phyloP scores from a whole-genome alignment of 2,797 vertebrate genomes.

The Toxotes lorentzi region DNA sequence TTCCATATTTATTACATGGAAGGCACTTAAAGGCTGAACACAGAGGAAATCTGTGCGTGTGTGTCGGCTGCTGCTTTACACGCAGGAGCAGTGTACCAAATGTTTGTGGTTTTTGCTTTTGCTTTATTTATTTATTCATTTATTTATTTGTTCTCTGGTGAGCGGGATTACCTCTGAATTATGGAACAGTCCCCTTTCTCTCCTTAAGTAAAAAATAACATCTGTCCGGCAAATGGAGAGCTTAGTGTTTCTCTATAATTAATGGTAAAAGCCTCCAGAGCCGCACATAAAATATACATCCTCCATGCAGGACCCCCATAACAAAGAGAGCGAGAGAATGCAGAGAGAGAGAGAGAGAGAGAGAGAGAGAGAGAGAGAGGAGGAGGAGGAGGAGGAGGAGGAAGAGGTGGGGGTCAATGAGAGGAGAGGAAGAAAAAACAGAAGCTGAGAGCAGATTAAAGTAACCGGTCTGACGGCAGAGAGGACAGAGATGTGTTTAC shows the following conservation, averaged over 20 bases:
- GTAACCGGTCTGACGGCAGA: neutral
- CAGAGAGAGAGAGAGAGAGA: neutral
- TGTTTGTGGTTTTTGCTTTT: slow-evolving; percentile 78
- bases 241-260: slow-evolving; percentile 89
- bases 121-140: slow-evolving; percentile 85
- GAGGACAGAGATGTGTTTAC: neutral
- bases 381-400: slow-evolving; percentile 12
- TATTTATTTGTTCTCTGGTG: slow-evolving; percentile 82
- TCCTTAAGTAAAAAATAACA: slow-evolving; percentile 88
- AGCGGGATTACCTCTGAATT: slow-evolving; percentile 85
- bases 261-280: slow-evolving; percentile 89
- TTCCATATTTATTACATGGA: slow-evolving; percentile 77
- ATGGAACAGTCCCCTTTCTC: slow-evolving; percentile 86
- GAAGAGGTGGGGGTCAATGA: slow-evolving; percentile 45
- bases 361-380: neutral
- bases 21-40: slow-evolving; percentile 71
- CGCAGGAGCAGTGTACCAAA: slow-evolving; percentile 47
- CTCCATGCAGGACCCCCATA: slow-evolving; percentile 62
- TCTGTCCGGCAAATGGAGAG: slow-evolving; percentile 88
- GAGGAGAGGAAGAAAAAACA: slow-evolving; percentile 43
- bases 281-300: slow-evolving; percentile 87
- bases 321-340: slow-evolving; percentile 80
- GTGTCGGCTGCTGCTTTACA: slow-evolving; percentile 37
- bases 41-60: slow-evolving; percentile 58
- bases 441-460: slow-evolving; percentile 38